phyloP scores from a whole-genome alignment of 2,113 vertebrate species.

The Patagioenas fasciata region DNA sequence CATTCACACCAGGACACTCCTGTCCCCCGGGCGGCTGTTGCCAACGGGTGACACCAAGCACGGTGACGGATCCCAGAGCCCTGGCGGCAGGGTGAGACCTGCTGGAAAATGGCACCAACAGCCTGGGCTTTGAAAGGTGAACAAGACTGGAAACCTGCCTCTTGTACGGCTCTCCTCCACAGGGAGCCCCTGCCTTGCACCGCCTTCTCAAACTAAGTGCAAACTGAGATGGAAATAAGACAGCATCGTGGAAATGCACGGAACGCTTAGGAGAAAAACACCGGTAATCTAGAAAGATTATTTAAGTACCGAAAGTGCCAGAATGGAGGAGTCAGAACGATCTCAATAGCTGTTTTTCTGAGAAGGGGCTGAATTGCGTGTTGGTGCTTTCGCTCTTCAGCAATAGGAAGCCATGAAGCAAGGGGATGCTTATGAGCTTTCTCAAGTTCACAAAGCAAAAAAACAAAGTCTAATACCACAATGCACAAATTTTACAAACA shows the following conservation, averaged over 20 bases:
- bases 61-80: not conserved
- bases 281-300: not conserved
- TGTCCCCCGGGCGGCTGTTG: not conserved
- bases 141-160: not conserved
- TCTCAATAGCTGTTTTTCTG: not conserved
- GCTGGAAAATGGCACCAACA: not conserved
- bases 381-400: not conserved
- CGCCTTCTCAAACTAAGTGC: not conserved
- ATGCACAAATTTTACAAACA: no score
- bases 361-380: not conserved
- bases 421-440: not conserved
- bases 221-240: not conserved
- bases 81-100: not conserved
- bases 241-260: rapidly evolving
- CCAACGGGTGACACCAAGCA: not conserved
- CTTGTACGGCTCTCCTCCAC: not conserved
- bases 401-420: not conserved
- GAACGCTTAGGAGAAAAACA: not conserved
- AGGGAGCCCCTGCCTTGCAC: not conserved
- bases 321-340: not conserved
- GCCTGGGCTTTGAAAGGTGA: not conserved
- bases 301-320: not conserved
- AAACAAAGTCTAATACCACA: not conserved
- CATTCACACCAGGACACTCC: not conserved
- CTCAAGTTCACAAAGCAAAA: not conserved